Base-by-base conservation (phyloP, 2,797 vertebrate species). In the Lophura swinhoii region DNA sequence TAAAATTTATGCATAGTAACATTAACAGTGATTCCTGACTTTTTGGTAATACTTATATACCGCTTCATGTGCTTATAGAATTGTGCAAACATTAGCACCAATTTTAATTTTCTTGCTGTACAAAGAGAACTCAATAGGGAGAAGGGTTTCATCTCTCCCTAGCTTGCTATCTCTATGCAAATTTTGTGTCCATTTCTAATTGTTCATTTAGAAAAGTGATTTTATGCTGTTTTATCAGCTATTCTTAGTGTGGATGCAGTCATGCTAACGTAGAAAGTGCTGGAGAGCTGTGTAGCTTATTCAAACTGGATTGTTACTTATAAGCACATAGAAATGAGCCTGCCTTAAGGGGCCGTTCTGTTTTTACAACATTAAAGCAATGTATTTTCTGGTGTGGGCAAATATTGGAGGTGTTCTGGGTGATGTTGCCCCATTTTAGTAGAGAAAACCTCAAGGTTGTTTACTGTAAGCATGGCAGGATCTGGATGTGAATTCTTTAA, bases 121-220 rank as follows among this genome's bases (percentile, higher is more conserved):
- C 80, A 74, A 90, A 90, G 91, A 93, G 78, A 92, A 90, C 58
- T 74, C 89, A 95, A 94, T 88, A 62, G 87, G 87, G 71, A 90
- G 24, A 2, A 81, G 58, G 44, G 35, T 91, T 96, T 93, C 92
- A 96, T 93, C 76, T 91, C 87, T 94, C 93, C 87, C 95, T 79
- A 84, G 94, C 85, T 95, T 93, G 74, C 91, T 84, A 92, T 91
- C 87, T 96, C 76, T 81, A 92, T 95, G 94, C 76, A 95, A 94
- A 93, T 96, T 92, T 86, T 92, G 73, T 95, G 94, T 96, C 92
- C 89, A 79, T 95, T 95, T 92, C 87, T 94, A 96, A 95, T 93
- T 94, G 91, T 91, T 96, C 83, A 95, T 95, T 95, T 94, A 88
- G 92, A 49, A 88, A 91, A 94, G 87, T 90, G 85, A 82, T 96